These are phyloP conservation scores for Holocentrus rufus DNA, from an alignment of 2,797 vertebrate species.

Conservation along the genomic window DNA sequence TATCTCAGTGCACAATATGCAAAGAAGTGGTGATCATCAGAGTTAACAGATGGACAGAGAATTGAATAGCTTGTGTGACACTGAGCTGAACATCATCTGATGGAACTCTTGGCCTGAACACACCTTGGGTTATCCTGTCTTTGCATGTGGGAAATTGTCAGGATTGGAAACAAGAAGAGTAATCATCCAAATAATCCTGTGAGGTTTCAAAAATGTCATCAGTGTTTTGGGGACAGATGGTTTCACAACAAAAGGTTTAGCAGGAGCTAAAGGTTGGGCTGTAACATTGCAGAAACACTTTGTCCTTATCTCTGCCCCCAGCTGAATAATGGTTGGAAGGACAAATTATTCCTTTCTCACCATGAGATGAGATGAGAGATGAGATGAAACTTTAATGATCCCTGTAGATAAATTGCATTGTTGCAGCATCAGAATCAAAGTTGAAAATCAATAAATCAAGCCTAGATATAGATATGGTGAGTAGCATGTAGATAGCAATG, in stretches of 20 bases:
- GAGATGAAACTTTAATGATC: no score
- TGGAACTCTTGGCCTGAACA: background rate
- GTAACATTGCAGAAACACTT: constrained; percentile 18
- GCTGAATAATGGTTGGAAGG: constrained; percentile 28
- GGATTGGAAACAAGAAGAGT: background rate
- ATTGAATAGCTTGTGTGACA: no score
- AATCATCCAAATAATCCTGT: constrained; percentile 2
- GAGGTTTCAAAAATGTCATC: constrained; percentile 30
- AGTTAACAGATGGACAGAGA: no score
- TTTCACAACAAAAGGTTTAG: constrained; percentile 20
- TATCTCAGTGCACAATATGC: constrained; percentile 10
- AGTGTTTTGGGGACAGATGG: constrained; percentile 22
- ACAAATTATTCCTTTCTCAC: background rate
- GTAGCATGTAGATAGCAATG: no score
- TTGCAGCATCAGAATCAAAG: background rate
- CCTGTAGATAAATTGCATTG: background rate
- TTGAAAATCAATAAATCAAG: no score
- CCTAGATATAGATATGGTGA: no score
- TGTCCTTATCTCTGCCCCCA: constrained; percentile 53
- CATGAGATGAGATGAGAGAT: no score
- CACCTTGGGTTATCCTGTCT: background rate
- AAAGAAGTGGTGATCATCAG: background rate
- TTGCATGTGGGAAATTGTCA: background rate
- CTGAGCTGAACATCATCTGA: background rate
- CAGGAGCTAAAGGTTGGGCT: constrained; percentile 53